Evolutionary conservation across 2,797 vertebrate species (phyloP), one percentile per base, ranked within the genome.

Genomic region (Calcarius lapponicus): DNA sequence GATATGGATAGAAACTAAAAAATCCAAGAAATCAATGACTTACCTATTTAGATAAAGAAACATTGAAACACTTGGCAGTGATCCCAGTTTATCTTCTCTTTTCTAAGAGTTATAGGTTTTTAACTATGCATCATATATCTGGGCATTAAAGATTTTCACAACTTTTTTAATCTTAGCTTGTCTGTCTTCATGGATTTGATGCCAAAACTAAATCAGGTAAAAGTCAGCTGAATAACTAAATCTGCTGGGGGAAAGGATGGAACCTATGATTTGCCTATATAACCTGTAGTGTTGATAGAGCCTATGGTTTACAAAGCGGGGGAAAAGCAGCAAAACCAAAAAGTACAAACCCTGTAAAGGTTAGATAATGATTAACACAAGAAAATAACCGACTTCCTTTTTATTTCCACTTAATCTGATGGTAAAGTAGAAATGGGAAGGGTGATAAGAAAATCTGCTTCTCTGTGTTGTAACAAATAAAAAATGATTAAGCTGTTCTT

Each of bases 221-320:
- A 88, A 91, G 80, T 73, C 40, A 85, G 58, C 31, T 51, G 51
- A 89, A 76, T 73, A 92, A 84, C 76, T 54, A 76, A 91, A 92
- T 79, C 22, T 84, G 10, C 43, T 56, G n/a, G 17, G 31, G 11
- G 66, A 86, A 72, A 66, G 5, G 10, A 48, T 75, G 31, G 36
- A 72, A 61, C 20, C 3, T 78, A 8, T 42, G 53, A 34, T 78
- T 88, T 86, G 58, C 31, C 31, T 74, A 7, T 25, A 48, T 29
- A 86, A 47, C 13, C n/a, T n/a, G 17, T 50, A 66, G 45, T n/a
- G 47, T 69, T 75, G 36, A 16, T 51, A 31, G 9, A 90, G 7
- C 5, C 79, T 45, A 32, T 6, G 31, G 29, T 60, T 91, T 65
- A 75, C 14, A 40, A 85, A 87, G 72, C 11, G 12, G 2, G 16